Conservation (phyloP, 2,797 vertebrate species). For the Fistularia commersonii region DNA sequence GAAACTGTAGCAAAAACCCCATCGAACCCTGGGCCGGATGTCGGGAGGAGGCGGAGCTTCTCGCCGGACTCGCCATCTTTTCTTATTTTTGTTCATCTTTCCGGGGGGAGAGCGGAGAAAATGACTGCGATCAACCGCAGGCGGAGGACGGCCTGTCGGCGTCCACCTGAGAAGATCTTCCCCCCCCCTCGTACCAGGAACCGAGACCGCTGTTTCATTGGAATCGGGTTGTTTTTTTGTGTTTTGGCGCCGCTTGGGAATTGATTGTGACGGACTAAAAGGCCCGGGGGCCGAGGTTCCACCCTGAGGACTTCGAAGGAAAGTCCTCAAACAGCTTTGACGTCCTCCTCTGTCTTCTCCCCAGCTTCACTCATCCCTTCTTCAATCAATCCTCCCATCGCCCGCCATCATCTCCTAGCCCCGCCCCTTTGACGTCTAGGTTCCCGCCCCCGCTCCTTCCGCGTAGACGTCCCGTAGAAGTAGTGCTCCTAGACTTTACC, state of each 20-base stretch:
- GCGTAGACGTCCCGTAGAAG: constrained; percentile 41
- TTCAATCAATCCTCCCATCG: constrained; percentile 64
- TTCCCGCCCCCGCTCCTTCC: constrained; percentile 34
- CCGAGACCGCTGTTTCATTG: too few species aligned
- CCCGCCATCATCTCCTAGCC: constrained; percentile 59
- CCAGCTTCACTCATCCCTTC: constrained; percentile 34
- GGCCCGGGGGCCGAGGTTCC: constrained; percentile 52
- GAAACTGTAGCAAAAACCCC: constrained; percentile 43
- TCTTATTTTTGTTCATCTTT: too few species aligned
- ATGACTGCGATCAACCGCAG: too few species aligned
- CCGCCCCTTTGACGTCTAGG: constrained; percentile 19
- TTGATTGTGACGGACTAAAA: constrained; percentile 67
- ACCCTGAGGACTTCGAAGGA: constrained; percentile 40
- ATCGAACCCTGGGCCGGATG: constrained; percentile 16
- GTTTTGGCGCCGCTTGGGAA: constrained; percentile 56
- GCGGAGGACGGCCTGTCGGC: too few species aligned
- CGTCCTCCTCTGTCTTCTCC: constrained; percentile 30
- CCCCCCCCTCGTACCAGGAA: too few species aligned
- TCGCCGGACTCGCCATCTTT: too few species aligned
- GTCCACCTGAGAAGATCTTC: too few species aligned
- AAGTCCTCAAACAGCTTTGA: constrained; percentile 49
- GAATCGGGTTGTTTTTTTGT: too few species aligned
- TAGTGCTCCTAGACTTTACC: constrained; percentile 37
- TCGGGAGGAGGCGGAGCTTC: constrained; percentile 27
- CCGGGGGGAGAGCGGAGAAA: too few species aligned